Evolutionary conservation across 2,888 invertebrate species (phyloP), one percentile per base, ranked within the genome.

Genomic region (Leistus spinibarbis): DNA sequence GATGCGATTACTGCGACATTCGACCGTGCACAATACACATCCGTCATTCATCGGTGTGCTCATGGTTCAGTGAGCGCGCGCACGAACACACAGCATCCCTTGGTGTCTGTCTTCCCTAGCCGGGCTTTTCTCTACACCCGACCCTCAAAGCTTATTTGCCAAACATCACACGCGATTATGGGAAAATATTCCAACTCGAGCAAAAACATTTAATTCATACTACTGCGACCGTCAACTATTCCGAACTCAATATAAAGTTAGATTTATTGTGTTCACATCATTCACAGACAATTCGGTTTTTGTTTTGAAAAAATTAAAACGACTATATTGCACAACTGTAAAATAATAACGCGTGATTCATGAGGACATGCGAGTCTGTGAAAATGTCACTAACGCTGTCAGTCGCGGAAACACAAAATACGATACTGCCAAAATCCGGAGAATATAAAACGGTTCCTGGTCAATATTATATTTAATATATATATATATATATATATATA

Each of bases 1-100:
- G 76, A 76, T 76, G 76, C 67, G 76, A 76, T 76, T 76, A 76
- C 54, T 23, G 75, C 63, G 75, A 75, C 75, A 75, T 69, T 62
- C 53, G 62, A 13, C 2, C 66, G 54, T 22, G 13, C 27, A 23
- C 68, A 68, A 54, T 24, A 68, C 10, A 68, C 22, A 68, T 68
- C 22, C 16, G 20, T 22, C 20, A 40, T 63, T 70, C 64, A 60
- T 63, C 27, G 24, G 54, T 57, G 60, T 70, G 56, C 54, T 71
- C 54, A 22, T 63, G 24, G 20, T 19, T 69, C 27, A 22, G 0
- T 69, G 60, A 22, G 0, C 16, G 56, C 1, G 7, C 40, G 60
- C 16, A 19, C 19, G n/a, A 60, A 22, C 20, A 5, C 17, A 60
- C 60, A 19, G 60, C 16, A 10, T 20, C 20, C 20, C 60, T 17